Conservation (phyloP, 1,140 invertebrate genomes). For the Drosophila pectinifera region DNA sequence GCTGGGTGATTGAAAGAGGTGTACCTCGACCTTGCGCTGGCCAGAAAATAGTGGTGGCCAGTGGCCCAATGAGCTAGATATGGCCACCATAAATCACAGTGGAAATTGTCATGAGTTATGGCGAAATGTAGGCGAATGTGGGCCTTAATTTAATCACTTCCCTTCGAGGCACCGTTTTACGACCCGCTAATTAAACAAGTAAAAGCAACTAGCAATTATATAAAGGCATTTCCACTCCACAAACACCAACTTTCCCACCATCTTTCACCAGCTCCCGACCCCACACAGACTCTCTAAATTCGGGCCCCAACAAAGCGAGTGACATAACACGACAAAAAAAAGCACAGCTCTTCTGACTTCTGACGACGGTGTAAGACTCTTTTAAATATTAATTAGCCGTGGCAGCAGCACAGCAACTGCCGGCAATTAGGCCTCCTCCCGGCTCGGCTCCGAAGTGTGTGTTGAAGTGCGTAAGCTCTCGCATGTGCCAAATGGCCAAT, state of each 20-base stretch:
- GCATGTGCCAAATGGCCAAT: conserved; percentile 31
- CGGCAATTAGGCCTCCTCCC: conserved; percentile 55
- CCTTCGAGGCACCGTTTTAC: conserved; percentile 44
- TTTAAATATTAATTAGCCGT: conserved; percentile 78
- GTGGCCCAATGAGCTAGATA: conserved; percentile 32
- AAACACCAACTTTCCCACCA: conserved; percentile 45
- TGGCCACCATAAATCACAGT: conserved; percentile 19
- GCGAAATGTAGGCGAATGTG: conserved; percentile 26
- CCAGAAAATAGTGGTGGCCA: too few species aligned
- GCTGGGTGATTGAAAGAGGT: conserved; percentile 1
- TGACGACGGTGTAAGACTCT: conserved; percentile 56
- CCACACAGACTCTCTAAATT: conserved; percentile 40
- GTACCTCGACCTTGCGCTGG: conserved; percentile 23
- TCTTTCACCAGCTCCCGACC: conserved; percentile 47
- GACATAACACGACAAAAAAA: conserved; percentile 57
- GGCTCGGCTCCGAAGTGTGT: conserved; percentile 50
- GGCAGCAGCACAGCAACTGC: conserved; percentile 32
- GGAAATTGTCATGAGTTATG: conserved; percentile 36
- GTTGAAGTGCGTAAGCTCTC: conserved; percentile 74
- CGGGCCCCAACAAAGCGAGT: conserved; percentile 33
- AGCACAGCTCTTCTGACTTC: conserved; percentile 24
- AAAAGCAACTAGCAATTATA: conserved; percentile 45
- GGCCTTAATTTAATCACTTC: conserved; percentile 46
- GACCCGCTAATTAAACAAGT: conserved; percentile 55
- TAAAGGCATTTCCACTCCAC: conserved; percentile 55